Evolutionary conservation across 2,888 invertebrate species (phyloP).

Genomic region (Odontocolon sp.): DNA sequence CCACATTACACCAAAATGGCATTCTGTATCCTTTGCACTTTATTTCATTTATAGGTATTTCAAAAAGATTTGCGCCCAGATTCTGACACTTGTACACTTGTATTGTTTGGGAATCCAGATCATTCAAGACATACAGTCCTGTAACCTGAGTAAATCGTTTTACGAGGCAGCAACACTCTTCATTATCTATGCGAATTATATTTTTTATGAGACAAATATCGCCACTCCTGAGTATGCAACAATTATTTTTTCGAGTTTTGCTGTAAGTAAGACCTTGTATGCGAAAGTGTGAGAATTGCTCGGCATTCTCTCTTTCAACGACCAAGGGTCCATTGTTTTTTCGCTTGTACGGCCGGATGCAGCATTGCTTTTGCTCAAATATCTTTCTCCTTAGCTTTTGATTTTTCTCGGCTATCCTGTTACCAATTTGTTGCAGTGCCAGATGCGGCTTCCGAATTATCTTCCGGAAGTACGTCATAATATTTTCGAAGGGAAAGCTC

Average conservation of each 20-base stretch:
- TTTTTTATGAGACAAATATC: background rate
- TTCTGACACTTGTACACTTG: conserved; percentile 1
- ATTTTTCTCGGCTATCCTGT: conserved; percentile 21
- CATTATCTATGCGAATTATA: background rate
- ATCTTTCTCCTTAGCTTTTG: background rate
- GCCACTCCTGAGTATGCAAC: background rate
- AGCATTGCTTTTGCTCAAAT: background rate
- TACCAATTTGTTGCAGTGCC: conserved; percentile 39
- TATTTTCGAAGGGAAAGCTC: conserved; percentile 49
- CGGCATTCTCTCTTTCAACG: background rate
- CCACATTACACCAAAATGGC: background rate
- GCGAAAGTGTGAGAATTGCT: background rate
- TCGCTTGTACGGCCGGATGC: background rate
- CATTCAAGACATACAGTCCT: background rate
- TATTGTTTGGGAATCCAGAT: background rate
- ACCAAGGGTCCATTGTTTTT: background rate
- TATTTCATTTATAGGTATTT: background rate
- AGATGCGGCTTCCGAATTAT: conserved; percentile 31
- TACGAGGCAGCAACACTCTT: background rate
- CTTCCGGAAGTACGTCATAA: conserved; percentile 36
- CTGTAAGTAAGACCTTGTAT: background rate
- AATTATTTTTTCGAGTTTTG: background rate
- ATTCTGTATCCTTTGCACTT: background rate
- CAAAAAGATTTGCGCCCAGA: background rate
- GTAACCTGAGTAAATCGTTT: background rate